Evolutionary conservation across 2,797 vertebrate species (phyloP).

Genomic region (Amphiprion clarkii): DNA sequence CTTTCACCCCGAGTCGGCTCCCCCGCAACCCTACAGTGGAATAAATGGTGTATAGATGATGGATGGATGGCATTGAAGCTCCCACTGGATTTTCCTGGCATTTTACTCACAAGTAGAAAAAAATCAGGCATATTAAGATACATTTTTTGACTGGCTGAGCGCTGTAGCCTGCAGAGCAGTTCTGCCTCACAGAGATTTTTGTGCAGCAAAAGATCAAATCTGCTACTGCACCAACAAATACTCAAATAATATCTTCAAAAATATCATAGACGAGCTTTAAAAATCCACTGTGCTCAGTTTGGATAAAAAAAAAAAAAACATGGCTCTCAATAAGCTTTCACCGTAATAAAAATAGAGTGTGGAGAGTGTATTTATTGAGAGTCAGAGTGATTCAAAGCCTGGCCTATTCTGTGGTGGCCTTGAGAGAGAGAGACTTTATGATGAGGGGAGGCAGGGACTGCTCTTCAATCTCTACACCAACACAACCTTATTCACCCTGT

Average conservation of each 20-base stretch:
- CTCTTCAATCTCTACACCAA: constrained; percentile 36
- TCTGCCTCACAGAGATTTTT: background rate
- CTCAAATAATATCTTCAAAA: constrained; percentile 25
- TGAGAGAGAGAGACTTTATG: constrained; percentile 65
- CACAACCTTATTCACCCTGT: constrained; percentile 32
- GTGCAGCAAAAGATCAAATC: background rate
- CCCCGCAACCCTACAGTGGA: no score
- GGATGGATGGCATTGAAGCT: background rate
- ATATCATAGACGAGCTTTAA: constrained; percentile 14
- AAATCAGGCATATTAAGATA: background rate
- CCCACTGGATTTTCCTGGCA: background rate
- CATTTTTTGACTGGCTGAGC: background rate
- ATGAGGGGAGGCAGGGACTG: constrained; percentile 57
- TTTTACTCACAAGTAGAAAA: background rate
- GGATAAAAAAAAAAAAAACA: constrained; percentile 9
- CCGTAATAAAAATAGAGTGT: constrained; percentile 54
- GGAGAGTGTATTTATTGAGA: constrained; percentile 55
- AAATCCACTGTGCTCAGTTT: constrained; percentile 23
- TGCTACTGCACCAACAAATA: background rate
- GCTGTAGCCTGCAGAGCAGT: background rate
- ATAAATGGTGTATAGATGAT: no score
- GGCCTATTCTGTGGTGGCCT: constrained; percentile 58
- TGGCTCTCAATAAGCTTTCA: constrained; percentile 27
- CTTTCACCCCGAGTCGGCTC: no score
- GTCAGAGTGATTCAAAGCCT: constrained; percentile 43